A percentile compares a stretch with the other conserved stretches of the same genome.
Evolutionary conservation across 2,113 vertebrate species (phyloP).

Genomic region (Raja brachyura): DNA sequence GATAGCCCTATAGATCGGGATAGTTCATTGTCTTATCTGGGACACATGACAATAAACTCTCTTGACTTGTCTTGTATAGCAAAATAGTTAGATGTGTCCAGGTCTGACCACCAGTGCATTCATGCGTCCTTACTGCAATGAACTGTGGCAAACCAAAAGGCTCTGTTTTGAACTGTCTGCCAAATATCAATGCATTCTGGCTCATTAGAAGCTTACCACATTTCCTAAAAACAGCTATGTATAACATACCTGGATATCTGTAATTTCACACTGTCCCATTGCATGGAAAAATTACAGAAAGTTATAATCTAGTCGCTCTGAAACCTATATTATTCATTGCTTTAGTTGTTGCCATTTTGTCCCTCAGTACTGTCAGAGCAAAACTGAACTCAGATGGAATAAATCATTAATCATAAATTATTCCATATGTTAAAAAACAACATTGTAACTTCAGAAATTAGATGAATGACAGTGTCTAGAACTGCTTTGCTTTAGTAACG

Average conservation of each 20-base stretch:
- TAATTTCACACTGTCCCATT: not conserved
- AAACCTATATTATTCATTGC: not conserved
- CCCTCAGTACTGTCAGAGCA: not conserved
- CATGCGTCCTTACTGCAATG: too few relatives aligned
- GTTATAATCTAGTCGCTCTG: not conserved
- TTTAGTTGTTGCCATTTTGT: not conserved
- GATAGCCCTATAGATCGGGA: too few relatives aligned
- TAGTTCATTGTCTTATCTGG: too few relatives aligned
- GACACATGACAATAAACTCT: too few relatives aligned
- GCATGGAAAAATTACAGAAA: not conserved
- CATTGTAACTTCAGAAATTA: too few relatives aligned
- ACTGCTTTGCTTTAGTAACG: not conserved
- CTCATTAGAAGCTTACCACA: not conserved
- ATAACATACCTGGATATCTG: not conserved
- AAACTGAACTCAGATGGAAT: not conserved
- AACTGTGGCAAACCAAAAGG: too few relatives aligned
- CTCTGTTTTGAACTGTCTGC: too few relatives aligned
- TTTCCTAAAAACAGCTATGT: not conserved
- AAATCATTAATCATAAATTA: not conserved
- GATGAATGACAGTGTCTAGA: not conserved
- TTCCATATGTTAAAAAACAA: not conserved
- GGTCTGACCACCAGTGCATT: too few relatives aligned
- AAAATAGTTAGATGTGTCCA: too few relatives aligned
- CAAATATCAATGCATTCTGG: too few relatives aligned
- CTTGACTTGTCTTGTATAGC: too few relatives aligned